Evolutionary conservation across 2,113 vertebrate species (phyloP), one percentile per base, ranked within the genome.

Genomic region (Dolichotis patagonum): DNA sequence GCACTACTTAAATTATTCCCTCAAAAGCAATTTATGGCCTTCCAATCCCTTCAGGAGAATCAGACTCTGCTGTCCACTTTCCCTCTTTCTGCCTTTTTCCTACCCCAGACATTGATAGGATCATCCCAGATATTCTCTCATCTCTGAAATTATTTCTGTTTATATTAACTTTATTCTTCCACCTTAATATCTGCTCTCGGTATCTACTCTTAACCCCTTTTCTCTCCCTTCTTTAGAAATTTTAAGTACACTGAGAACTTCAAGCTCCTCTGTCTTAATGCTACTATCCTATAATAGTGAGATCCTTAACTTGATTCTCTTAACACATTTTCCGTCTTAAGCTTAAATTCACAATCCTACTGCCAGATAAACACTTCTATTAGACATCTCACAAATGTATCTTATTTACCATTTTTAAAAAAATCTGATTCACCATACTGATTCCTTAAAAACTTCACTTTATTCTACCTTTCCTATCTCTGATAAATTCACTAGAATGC

Each of bases 111-210:
- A 88, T 24, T 10, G 49, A 52, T 52, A 52, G 32, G 24, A 16
- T 38, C 83, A 83, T 35, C n/a, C 56, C 38, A 81, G 54, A 73
- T 85, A 38, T 52, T 54, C 3, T 71, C 24, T 26, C 38, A 60
- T 26, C 71, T 49, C 82, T 62, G 49, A 89, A 67, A 85, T 81
- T 80, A 60, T 56, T 91, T 56, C 84, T 85, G 26, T 85, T 94
- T 67, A 38, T 58, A 67, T 24, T 82, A 77, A 71, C 35, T 83
- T 54, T 41, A 83, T 32, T 77, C 24, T 90, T 85, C 11, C 0
- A 90, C 24, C 1, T 54, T 38, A 16, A 38, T 77, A 85, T 60
- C 43, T 87, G 60, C n/a, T 56, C 73, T 86, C 30, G 67, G 35
- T 30, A 85, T 56, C 56, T 30, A 78, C 4, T 83, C 12, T 77